Evolutionary conservation across 2,113 vertebrate species (phyloP).

Genomic region (Panthera leo): DNA sequence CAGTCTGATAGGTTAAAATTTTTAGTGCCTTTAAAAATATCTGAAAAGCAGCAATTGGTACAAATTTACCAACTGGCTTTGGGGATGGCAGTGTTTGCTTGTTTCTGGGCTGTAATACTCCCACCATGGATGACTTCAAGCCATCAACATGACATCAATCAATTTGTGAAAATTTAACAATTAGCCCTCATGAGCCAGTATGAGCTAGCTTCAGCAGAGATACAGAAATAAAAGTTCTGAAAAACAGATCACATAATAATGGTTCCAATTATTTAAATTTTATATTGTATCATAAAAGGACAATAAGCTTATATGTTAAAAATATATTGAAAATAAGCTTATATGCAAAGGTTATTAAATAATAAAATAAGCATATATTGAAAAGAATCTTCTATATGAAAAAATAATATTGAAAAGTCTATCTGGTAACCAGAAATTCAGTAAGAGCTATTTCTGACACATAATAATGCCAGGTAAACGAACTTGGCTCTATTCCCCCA

Average conservation of each 20-base stretch:
- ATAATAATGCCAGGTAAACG: neutral
- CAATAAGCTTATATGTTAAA: neutral
- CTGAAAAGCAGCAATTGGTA: neutral
- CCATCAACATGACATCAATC: neutral
- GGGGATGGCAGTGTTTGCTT: neutral
- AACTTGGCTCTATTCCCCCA: neutral
- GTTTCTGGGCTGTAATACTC: neutral
- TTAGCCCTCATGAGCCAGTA: neutral
- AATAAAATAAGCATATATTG: neutral
- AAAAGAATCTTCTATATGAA: conserved; percentile 6
- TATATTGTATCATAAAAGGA: conserved; percentile 19
- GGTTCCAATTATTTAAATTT: conserved; percentile 49
- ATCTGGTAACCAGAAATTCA: neutral
- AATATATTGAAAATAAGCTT: neutral
- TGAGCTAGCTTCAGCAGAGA: neutral
- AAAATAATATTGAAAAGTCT: neutral
- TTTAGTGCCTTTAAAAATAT: neutral
- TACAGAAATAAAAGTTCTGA: neutral
- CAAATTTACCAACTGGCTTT: neutral
- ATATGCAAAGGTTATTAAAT: neutral
- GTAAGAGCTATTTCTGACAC: neutral
- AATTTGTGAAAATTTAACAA: neutral
- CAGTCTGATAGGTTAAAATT: conserved; percentile 38
- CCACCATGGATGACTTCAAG: neutral
- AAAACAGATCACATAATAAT: neutral